A percentile compares a stretch with the other conserved stretches of the same genome.
Conservation (phyloP, 2,113 vertebrate species). For the Polypterus bichir region DNA sequence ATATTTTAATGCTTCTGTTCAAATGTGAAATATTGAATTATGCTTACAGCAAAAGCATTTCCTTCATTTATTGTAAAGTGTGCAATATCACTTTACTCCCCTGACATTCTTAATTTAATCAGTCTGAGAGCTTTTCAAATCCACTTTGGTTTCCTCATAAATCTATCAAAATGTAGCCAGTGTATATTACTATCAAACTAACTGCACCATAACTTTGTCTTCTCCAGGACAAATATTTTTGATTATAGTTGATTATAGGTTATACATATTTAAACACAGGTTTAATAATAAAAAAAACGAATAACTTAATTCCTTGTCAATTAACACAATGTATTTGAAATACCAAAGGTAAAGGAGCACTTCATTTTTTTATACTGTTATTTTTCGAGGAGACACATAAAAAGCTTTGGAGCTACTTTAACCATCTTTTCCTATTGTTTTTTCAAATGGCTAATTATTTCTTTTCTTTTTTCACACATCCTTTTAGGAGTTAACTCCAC, state of each 20-base stretch:
- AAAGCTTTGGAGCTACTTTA: no score
- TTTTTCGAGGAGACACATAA: no score
- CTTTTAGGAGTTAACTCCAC: no score
- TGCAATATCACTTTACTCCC: conserved; percentile 14
- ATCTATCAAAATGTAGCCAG: conserved; percentile 17
- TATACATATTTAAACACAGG: no score
- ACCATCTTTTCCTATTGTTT: no score
- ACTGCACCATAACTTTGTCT: conserved; percentile 16
- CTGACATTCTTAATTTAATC: conserved; percentile 38
- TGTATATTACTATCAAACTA: conserved; percentile 16
- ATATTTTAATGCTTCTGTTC: not conserved
- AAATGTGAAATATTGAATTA: conserved; percentile 8
- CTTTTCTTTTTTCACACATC: no score
- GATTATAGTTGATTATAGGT: not conserved
- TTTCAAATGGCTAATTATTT: no score
- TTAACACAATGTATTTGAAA: no score
- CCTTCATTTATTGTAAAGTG: conserved; percentile 14
- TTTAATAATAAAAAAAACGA: no score
- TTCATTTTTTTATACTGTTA: no score
- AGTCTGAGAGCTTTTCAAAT: conserved; percentile 43
- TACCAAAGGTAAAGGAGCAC: no score
- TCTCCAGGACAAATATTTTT: conserved; percentile 3
- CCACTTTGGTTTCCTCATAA: conserved; percentile 19
- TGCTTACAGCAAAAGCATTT: not conserved
- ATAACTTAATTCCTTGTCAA: no score